Conservation (phyloP, 2,888 invertebrate species). For the Melolontha melolontha region DNA sequence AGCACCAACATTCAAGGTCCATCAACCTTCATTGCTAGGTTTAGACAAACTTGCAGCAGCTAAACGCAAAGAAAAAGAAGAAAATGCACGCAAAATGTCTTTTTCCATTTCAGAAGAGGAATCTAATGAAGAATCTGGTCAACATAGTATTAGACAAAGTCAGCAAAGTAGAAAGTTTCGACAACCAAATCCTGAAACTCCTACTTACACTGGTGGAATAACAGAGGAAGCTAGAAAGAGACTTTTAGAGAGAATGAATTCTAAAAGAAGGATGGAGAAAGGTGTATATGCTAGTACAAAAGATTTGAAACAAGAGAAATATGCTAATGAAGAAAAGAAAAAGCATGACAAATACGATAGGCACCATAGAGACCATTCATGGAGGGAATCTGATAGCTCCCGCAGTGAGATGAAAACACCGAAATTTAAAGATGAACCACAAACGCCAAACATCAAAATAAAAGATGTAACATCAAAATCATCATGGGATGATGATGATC, state of each 20-base stretch:
- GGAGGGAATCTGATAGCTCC: slow-evolving; percentile 54
- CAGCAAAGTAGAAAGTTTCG: slow-evolving; percentile 77
- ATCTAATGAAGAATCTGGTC: slow-evolving; percentile 55
- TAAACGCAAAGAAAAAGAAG: slow-evolving; percentile 73
- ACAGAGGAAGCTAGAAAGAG: slow-evolving; percentile 82
- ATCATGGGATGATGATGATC: slow-evolving; percentile 84
- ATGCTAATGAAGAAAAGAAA: slow-evolving; percentile 46
- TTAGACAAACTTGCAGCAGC: slow-evolving; percentile 88
- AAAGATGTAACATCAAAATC: slow-evolving; percentile 76
- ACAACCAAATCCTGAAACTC: slow-evolving; percentile 86
- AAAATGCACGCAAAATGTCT: slow-evolving; percentile 74
- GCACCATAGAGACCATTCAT: slow-evolving; percentile 55
- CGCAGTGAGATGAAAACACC: slow-evolving; percentile 63
- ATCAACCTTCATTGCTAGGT: slow-evolving; percentile 82
- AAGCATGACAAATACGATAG: slow-evolving; percentile 59
- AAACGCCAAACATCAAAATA: slow-evolving; percentile 79
- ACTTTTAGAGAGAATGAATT: slow-evolving; percentile 73
- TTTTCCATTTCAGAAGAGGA: slow-evolving; percentile 71
- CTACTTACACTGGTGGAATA: slow-evolving; percentile 94
- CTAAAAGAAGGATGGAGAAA: slow-evolving; percentile 72
- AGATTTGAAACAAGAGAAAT: slow-evolving; percentile 64
- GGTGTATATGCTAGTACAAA: slow-evolving; percentile 79
- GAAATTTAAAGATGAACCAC: slow-evolving; percentile 86
- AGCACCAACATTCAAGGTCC: slow-evolving; percentile 79
- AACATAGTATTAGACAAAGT: slow-evolving; percentile 57